Evolutionary conservation across 2,888 invertebrate species (phyloP).

Genomic region (Trissonchulus latispiculum): DNA sequence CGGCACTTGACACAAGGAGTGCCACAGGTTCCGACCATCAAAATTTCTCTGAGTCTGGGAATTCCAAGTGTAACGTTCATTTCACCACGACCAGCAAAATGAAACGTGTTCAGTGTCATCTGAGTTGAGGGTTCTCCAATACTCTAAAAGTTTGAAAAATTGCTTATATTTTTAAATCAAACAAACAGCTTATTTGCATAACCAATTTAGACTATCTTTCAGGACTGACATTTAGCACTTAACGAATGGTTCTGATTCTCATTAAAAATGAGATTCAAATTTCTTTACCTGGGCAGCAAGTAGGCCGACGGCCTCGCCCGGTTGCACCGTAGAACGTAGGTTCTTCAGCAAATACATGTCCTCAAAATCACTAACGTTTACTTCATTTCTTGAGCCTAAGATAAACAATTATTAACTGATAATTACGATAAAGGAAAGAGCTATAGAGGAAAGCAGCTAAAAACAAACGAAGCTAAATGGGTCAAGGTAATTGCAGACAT

Average conservation of each 20-base stretch:
- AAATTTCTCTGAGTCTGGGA: slow-evolving; percentile 84
- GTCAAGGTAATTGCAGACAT: no score
- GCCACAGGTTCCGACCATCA: slow-evolving; percentile 67
- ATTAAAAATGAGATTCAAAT: no score
- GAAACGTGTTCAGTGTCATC: slow-evolving; percentile 99
- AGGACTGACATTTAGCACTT: no score
- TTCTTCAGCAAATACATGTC: slow-evolving; percentile 59
- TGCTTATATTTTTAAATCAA: no score
- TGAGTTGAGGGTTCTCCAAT: slow-evolving; percentile 99
- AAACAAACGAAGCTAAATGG: no score
- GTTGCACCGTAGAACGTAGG: slow-evolving; percentile 64
- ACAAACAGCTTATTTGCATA: no score
- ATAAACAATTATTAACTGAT: no score
- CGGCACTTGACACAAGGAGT: not conserved
- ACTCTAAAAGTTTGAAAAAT: slow-evolving; percentile 35
- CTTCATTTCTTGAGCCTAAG: not conserved
- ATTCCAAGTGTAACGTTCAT: slow-evolving; percentile 99
- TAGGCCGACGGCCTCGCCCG: slow-evolving; percentile 92
- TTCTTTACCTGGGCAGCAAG: slow-evolving; percentile 67
- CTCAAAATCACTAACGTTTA: not conserved
- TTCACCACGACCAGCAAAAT: slow-evolving; percentile 98
- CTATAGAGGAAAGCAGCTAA: no score
- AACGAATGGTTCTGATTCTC: no score
- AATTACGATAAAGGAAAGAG: no score
- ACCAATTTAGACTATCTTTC: no score